A percentile compares a stretch with the other conserved stretches of the same genome.
Conservation (phyloP, 2,113 vertebrate genomes). For the Phasianus colchicus region DNA sequence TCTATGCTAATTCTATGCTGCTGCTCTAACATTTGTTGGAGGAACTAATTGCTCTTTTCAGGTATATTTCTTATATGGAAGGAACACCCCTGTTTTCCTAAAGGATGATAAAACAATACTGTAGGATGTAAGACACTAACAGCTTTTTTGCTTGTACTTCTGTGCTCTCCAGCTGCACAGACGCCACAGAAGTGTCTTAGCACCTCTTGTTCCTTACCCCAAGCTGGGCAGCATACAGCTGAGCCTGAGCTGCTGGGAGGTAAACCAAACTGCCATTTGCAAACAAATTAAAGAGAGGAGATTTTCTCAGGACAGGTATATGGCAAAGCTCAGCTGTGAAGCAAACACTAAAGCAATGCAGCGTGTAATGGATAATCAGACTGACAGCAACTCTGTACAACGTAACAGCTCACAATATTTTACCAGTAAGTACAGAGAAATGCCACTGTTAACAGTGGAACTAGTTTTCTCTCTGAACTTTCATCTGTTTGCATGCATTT, state of each 20-base stretch:
- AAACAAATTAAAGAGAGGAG: not conserved
- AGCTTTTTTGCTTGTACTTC: not conserved
- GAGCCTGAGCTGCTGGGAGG: too few relatives aligned
- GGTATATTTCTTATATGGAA: not conserved
- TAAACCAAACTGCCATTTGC: not conserved
- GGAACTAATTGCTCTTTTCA: not conserved
- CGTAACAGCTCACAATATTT: not conserved
- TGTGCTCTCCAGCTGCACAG: not conserved
- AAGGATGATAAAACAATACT: not conserved
- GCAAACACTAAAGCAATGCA: not conserved
- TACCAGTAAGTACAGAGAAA: not conserved
- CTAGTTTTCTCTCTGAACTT: not conserved
- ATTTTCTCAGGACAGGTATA: not conserved
- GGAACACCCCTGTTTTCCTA: not conserved
- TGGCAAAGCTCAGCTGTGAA: not conserved
- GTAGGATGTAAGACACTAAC: not conserved
- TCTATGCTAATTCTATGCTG: not conserved
- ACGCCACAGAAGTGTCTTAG: not conserved
- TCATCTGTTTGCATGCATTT: not conserved
- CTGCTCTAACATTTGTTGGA: not conserved
- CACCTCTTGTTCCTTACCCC: not conserved
- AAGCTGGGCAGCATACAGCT: not conserved
- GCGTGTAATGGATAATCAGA: accelerated
- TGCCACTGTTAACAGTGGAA: not conserved
- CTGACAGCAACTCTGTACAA: not conserved